Conservation (phyloP, 2,113 vertebrate species). For the Marcusenius ussheri region DNA sequence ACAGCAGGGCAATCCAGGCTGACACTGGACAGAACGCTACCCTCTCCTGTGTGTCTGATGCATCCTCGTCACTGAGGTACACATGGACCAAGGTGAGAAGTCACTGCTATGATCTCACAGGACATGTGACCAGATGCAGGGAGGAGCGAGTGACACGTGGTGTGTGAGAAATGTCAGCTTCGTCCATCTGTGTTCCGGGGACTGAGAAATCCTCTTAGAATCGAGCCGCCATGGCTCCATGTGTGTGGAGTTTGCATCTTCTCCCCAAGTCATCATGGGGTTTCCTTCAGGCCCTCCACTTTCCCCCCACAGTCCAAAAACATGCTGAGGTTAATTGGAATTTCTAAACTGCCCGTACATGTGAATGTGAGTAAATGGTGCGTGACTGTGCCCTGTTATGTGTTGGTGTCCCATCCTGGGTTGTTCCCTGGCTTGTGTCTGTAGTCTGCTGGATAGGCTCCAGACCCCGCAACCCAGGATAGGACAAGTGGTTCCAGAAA, state of each 20-base stretch:
- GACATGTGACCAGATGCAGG: not conserved
- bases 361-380: no score
- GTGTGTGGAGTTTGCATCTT: no score
- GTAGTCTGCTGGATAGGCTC: not conserved
- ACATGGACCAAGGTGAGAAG: conserved; percentile 52
- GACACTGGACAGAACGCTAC: conserved; percentile 36
- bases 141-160: not conserved
- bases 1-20: conserved; percentile 30
- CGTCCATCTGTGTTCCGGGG: not conserved
- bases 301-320: not conserved
- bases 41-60: conserved; percentile 33
- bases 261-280: no score
- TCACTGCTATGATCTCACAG: not conserved
- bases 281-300: no score
- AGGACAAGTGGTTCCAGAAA: not conserved
- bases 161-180: not conserved
- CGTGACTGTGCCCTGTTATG: not conserved
- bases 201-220: not conserved
- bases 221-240: no score
- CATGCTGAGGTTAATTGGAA: not conserved
- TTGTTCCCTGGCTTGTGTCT: not conserved
- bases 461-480: not conserved
- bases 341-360: no score
- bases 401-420: not conserved
- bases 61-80: conserved; percentile 18